Conservation (phyloP, 2,113 vertebrate species). For the Baryphthengus martii region DNA sequence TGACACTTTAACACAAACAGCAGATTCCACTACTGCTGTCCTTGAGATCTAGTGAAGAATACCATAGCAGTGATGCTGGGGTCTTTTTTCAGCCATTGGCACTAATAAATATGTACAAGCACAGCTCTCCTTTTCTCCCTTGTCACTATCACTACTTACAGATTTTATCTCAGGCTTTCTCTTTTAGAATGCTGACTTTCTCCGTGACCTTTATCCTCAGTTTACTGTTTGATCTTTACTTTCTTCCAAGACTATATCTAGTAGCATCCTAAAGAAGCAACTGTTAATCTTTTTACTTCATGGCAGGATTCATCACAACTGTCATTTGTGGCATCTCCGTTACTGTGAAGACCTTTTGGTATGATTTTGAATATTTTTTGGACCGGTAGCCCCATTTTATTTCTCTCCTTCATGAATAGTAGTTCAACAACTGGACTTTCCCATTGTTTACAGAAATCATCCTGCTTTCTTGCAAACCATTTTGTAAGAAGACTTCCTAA, state of each 20-base stretch:
- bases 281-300: not conserved
- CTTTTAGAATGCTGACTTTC: not conserved
- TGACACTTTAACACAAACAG: constrained; percentile 65
- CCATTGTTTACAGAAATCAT: constrained; percentile 16
- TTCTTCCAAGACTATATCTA: not conserved
- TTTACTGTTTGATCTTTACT: constrained; percentile 4
- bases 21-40: constrained; percentile 47
- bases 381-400: not conserved
- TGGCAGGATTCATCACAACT: not conserved
- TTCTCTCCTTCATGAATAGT: not conserved
- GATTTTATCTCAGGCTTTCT: constrained; percentile 13
- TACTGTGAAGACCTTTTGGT: not conserved
- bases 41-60: constrained; percentile 44
- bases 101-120: constrained; percentile 12
- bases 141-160: not conserved
- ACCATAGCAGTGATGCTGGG: not conserved
- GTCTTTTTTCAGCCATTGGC: not conserved
- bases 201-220: not conserved
- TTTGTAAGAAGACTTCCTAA: constrained; percentile 20
- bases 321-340: not conserved
- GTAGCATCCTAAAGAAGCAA: not conserved
- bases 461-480: constrained; percentile 12
- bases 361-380: not conserved
- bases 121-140: not conserved
- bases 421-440: not conserved